Evolutionary conservation across 2,888 invertebrate species (phyloP).

Genomic region (Unio pictorum): DNA sequence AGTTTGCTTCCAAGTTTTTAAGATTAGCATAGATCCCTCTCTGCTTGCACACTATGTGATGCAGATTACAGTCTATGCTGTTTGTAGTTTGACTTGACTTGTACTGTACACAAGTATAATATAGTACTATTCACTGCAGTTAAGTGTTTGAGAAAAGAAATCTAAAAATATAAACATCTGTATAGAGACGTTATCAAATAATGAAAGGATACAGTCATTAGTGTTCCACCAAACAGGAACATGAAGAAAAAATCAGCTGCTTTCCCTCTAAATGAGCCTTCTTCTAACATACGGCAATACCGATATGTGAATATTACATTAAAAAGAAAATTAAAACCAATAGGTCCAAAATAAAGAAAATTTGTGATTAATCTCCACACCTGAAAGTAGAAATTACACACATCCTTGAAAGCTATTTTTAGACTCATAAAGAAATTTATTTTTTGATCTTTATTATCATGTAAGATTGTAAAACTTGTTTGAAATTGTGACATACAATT

Average conservation of each 20-base stretch:
- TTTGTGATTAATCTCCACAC: slow-evolving; percentile 96
- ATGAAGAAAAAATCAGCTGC: slow-evolving; percentile 99
- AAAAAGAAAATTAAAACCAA: slow-evolving; percentile 99
- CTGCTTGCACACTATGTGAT: too few relatives aligned
- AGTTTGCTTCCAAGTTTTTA: too few relatives aligned
- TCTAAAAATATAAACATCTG: background rate
- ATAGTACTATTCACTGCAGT: too few relatives aligned
- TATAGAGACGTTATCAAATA: background rate
- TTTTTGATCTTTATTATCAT: too few relatives aligned
- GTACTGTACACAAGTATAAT: too few relatives aligned
- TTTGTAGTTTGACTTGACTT: too few relatives aligned
- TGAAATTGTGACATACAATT: background rate
- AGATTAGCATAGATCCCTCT: too few relatives aligned
- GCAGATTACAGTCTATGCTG: too few relatives aligned
- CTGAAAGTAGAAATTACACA: slow-evolving; percentile 73
- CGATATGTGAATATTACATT: slow-evolving; percentile 99
- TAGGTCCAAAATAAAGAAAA: slow-evolving; percentile 97
- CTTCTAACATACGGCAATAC: slow-evolving; percentile 99
- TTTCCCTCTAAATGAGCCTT: slow-evolving; percentile 95
- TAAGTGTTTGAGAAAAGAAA: background rate
- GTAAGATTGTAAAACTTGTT: background rate
- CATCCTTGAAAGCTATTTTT: too few relatives aligned
- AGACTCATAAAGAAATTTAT: too few relatives aligned
- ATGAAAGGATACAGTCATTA: slow-evolving; percentile 85
- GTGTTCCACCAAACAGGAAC: slow-evolving; percentile 88